Evolutionary conservation across 2,888 invertebrate species (phyloP), one percentile per base, ranked within the genome.

Genomic region (Nemurella pictetii): DNA sequence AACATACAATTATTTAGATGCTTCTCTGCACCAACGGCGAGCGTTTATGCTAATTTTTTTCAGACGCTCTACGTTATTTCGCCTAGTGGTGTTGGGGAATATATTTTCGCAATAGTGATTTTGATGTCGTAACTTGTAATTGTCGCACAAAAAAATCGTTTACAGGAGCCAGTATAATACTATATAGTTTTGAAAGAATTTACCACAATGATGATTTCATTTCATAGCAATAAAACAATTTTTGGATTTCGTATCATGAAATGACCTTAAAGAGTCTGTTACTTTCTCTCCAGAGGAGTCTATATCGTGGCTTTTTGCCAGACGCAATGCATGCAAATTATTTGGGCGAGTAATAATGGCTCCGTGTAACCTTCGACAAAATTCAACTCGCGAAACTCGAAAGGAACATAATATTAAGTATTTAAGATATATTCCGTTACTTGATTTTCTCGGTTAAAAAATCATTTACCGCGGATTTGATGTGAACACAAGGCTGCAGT

Each of bases 281-380:
- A 78, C 78, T 78, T 78, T 78, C 78, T 78, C 77, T 28, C 29
- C 29, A 9, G 78, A 29, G 78, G 27, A 77, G 15, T 26, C n/a
- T 82, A 82, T 82, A 2, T 15, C 82, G 28, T 78, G 82, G 82
- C 82, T 55, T 55, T 72, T n/a, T 72, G 82, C 82, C 82, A 82
- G 55, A 7, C 28, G 82, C 82, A 82, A 55, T 29, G 9, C 72
- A 82, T 82, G 82, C 72, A 72, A 82, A 82, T 82, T 82, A 82
- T 82, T 82, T 55, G 28, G 82, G 55, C 55, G 55, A 55, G 55
- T 55, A 20, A 7, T 3, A 20, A 20, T 1, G 9, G 15, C 20
- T 20, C 2, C 9, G 20, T 55, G 55, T 55, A 55, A 55, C 55
- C 55, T 55, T 55, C 55, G 55, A 55, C 55, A 20, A 2, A 15